Evolutionary conservation across 2,888 invertebrate species (phyloP).

Genomic region (Sphaeridia pumilis): DNA sequence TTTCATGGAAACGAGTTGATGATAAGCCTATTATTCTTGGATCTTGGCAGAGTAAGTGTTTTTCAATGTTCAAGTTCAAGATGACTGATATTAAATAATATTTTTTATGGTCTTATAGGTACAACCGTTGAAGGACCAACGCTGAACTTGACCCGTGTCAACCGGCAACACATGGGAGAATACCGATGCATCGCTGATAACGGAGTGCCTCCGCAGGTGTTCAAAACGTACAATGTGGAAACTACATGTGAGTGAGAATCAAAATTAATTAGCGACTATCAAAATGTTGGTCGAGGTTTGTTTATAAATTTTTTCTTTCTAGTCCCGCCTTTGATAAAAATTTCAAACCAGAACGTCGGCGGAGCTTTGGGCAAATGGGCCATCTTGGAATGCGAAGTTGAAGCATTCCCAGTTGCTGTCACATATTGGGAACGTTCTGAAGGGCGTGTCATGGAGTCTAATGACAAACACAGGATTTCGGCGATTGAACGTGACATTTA

Average conservation of each 20-base stretch:
- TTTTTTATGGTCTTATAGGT: no score
- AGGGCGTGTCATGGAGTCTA: conserved; percentile 57
- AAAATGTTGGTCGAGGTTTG: no score
- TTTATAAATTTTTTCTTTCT: conserved; percentile 27
- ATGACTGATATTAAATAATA: no score
- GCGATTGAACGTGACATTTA: conserved; percentile 46
- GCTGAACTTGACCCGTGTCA: conserved; percentile 64
- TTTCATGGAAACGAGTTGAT: conserved; percentile 63
- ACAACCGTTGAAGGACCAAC: conserved; percentile 62
- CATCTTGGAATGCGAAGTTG: conserved; percentile 57
- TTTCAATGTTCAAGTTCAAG: background rate
- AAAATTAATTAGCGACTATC: no score
- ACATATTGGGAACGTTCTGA: conserved; percentile 73
- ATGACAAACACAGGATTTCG: conserved; percentile 53
- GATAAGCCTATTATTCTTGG: conserved; percentile 52
- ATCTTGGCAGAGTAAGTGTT: conserved; percentile 51
- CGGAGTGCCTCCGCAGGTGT: conserved; percentile 70
- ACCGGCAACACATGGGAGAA: conserved; percentile 60
- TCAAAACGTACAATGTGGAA: conserved; percentile 68
- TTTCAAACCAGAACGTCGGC: conserved; percentile 62
- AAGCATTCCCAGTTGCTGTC: conserved; percentile 75
- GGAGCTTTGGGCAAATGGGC: conserved; percentile 57
- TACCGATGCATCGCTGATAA: conserved; percentile 72
- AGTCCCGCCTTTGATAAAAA: conserved; percentile 75
- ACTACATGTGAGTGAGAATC: conserved; percentile 84